A percentile compares a stretch with the other conserved stretches of the same genome.
phyloP scores from a whole-genome alignment of 2,113 vertebrate species.

The Muntiacus muntjak region DNA sequence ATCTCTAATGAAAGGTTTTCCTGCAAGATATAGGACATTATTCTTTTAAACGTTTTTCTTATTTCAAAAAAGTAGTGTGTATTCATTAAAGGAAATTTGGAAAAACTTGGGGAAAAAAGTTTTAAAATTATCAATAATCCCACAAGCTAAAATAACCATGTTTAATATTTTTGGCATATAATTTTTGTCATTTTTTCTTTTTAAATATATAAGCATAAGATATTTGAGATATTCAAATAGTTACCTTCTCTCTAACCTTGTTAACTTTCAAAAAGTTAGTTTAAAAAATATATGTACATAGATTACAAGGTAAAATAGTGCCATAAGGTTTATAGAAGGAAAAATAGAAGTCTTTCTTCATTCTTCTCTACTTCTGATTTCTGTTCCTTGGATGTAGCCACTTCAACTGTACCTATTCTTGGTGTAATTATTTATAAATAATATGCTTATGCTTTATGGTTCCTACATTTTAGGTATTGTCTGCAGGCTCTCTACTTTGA shows the following conservation, averaged over 20 bases:
- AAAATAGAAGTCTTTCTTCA: background rate
- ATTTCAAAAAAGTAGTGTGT: background rate
- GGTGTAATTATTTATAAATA: background rate
- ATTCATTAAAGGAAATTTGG: slow-evolving; percentile 5
- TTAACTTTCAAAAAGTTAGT: background rate
- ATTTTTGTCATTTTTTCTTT: background rate
- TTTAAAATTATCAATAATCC: background rate
- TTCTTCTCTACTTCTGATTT: background rate
- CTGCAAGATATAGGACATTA: background rate
- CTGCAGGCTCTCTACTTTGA: background rate
- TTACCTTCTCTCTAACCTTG: background rate
- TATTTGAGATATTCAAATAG: background rate
- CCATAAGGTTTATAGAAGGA: background rate
- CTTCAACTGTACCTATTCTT: background rate
- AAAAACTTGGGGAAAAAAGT: background rate
- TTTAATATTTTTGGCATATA: background rate
- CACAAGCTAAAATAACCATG: background rate
- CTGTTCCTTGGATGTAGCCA: background rate
- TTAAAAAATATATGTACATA: background rate
- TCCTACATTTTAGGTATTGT: background rate
- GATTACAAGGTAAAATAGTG: background rate
- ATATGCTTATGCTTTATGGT: background rate
- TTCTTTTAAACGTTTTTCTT: background rate
- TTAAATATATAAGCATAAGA: background rate
- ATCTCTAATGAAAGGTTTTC: background rate